Evolutionary conservation across 2,888 invertebrate species (phyloP), one percentile per base, ranked within the genome.

Genomic region (Caenorhabditis becei): DNA sequence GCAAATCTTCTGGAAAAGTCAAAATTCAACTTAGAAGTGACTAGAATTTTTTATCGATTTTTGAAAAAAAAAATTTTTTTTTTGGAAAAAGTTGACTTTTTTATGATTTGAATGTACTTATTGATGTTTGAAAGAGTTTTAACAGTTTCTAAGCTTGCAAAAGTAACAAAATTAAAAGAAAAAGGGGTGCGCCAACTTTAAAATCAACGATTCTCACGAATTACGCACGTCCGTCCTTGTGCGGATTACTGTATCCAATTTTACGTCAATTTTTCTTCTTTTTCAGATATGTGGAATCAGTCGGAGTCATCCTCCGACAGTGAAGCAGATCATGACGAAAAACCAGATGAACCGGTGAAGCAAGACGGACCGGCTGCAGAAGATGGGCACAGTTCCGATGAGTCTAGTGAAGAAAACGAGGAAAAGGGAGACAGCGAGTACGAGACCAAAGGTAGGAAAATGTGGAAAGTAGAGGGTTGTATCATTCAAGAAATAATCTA

Each of bases 291-390:
- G 84, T 82, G 66, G 70, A 78, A 80, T 63, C 74, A 63, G 20
- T 84, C 82, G n/a, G 82, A 82, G 41, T 79, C 82, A 7, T 80
- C 84, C 14, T 84, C 84, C 1, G 82, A 56, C 2, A 81, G 77
- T 53, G 71, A 80, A 32, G 59, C 41, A 41, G 77, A 82, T 56
- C 66, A 80, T 35, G 82, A 82, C 7, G 82, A 80, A 32, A 51
- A 77, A 20, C 11, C 67, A n/a, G 67, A 58, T n/a, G 58, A 72
- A 14, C 49, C 72, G 18, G 51, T 74, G 66, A 49, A 24, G 37
- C 37, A 63, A 65, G 35, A 62, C 37, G 24, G 58, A 41, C n/a
- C 23, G 14, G 58, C 28, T 18, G 28, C 8, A 8, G 58, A 35
- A 8, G 67, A 58, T 44, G 44, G 18, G 20, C 32, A 63, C 47